Base-by-base conservation (phyloP, 2,797 vertebrate species). In the Cygnus olor region DNA sequence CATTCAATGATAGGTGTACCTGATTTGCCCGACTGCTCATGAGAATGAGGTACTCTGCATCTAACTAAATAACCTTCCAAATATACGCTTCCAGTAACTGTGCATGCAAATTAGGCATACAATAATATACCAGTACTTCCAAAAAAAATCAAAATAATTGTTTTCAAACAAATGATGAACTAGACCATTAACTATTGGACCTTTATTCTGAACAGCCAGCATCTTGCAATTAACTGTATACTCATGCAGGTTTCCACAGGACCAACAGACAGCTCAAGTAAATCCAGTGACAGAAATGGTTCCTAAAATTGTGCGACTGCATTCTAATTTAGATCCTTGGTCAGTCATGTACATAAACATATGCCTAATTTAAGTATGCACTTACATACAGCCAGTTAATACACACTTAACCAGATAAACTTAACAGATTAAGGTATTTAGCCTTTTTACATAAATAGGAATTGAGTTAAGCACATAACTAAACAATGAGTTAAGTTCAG, bases 81-180 rank as follows among this genome's bases (percentile, higher is more conserved):
- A 78, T 61, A 69, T 3, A 86, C 32, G 71, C 28, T 71, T 89
- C 42, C 57, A 91, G 69, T 13, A 88, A 25, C 78, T 30, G 49
- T 92, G 80, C 88, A 69, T 83, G 79, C 82, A 91, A 93, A 94
- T 91, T 91, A 96, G 93, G 80, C 93, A 94, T 32, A 93, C 25
- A 93, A 83, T 94, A 89, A 96, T 70, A 45, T 77, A 94, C 14
- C 5, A 22, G 11, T 64, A 87, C 30, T 88, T 85, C 40, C 64
- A 44, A 60, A 83, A 89, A 45, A 45, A 44, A 44, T 14, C 1
- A 0, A 70, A 85, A 65, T 20, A 66, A 8, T 47, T 34, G 13
- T 53, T 90, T 79, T 61, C 47, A 72, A 73, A 65, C 3, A 1
- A 45, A 17, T 36, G 36, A 74, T 16, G 49, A 88, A 80, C 19